Evolutionary conservation across 2,113 vertebrate species (phyloP).

Genomic region (Daubentonia madagascariensis): DNA sequence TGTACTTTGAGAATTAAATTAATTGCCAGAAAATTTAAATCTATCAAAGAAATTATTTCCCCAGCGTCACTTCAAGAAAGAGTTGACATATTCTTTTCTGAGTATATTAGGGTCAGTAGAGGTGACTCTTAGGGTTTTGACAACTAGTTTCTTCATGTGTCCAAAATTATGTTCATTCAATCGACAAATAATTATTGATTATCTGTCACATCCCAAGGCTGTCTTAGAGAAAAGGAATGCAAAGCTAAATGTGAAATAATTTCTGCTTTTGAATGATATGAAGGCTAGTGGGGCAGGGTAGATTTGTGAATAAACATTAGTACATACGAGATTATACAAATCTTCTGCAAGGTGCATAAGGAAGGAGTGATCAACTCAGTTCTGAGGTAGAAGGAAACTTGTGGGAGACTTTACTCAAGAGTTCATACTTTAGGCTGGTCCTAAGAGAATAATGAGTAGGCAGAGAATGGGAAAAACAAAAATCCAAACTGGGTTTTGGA

Average conservation of each 20-base stretch:
- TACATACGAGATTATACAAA: neutral
- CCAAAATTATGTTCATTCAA: neutral
- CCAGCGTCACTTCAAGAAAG: neutral
- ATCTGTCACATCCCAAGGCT: neutral
- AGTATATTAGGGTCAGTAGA: constrained; percentile 14
- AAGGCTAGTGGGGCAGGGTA: neutral
- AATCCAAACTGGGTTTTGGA: neutral
- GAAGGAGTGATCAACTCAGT: neutral
- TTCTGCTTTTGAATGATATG: neutral
- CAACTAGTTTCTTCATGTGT: neutral
- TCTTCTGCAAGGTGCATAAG: neutral
- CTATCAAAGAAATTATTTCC: neutral
- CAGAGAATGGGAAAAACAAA: neutral
- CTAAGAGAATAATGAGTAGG: neutral
- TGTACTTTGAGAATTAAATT: neutral
- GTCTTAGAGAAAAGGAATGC: neutral
- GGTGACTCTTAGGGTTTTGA: neutral
- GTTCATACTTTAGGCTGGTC: neutral
- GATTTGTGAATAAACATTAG: neutral
- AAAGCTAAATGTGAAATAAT: neutral
- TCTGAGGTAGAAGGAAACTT: neutral
- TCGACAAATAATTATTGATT: neutral
- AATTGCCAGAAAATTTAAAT: constrained; percentile 24
- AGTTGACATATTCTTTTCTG: neutral
- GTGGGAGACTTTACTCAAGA: neutral